Evolutionary conservation across 2,888 invertebrate species (phyloP), one percentile per base, ranked within the genome.

Genomic region (Melanophora roralis): DNA sequence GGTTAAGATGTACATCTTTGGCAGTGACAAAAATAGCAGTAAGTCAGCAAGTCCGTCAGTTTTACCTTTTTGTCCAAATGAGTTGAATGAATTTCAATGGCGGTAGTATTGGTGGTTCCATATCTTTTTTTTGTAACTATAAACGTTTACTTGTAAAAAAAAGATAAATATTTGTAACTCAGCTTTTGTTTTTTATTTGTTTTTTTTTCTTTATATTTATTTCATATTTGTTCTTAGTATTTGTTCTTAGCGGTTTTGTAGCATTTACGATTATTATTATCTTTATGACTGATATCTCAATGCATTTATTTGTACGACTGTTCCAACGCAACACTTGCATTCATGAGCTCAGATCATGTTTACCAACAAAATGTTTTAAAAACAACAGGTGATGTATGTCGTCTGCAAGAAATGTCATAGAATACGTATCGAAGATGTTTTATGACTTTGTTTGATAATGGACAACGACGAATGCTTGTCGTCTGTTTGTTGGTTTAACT

Each of bases 271-370:
- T 38, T 45, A n/a, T 38, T 34, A 36, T 79, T 79, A 75, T 75
- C 79, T 79, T 71, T 65, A 75, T 65, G 60, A 71, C 51, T 65
- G 74, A 79, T 36, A 32, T 69, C 69, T 69, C 64, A 75, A 71
- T 79, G 65, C 43, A 45, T 47, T n/a, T n/a, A n/a, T n/a, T 72
- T 36, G 1, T 62, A 45, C 36, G 21, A 57, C 45, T 51, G 12
- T 36, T 23, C 45, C 19, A 19, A 51, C 36, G 27, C 43, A 16
- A 2, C 2, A 19, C 21, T 36, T 21, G 19, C n/a, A n/a, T 12
- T 11, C 12, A 7, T 36, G 38, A 14, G 36, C 6, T 5, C 27
- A 27, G n/a, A n/a, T n/a, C 27, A 27, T 5, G 27, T 27, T 27
- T 27, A 27, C 27, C 38, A 21, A 21, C 36, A 8, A 32, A 19